phyloP scores from a whole-genome alignment of 1,140 invertebrate genomes.

The Caenorhabditis briggsae region DNA sequence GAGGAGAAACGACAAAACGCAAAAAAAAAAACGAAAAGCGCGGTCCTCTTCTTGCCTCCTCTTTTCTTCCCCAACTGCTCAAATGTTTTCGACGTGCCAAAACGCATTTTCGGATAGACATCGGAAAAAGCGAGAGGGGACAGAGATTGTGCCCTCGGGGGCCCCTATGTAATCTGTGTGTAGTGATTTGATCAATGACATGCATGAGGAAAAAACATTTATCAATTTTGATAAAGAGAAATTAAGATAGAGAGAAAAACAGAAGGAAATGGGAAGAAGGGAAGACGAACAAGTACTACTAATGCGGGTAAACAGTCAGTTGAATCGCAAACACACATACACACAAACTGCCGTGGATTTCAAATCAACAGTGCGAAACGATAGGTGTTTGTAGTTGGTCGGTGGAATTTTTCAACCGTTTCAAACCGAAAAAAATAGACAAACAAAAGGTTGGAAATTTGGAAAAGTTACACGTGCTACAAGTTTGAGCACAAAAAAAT shows the following conservation, averaged over 20 bases:
- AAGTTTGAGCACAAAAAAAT: no score
- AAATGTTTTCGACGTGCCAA: slow-evolving; percentile 54
- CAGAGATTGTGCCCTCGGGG: background rate
- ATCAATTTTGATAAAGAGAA: background rate
- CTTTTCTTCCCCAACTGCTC: slow-evolving; percentile 43
- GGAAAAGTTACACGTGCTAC: no score
- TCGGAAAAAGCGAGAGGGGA: background rate
- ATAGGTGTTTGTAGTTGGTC: background rate
- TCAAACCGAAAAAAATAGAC: background rate
- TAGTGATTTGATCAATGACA: slow-evolving; percentile 1
- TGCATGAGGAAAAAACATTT: background rate
- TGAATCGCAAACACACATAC: slow-evolving; percentile 4
- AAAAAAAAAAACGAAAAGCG: slow-evolving; percentile 41
- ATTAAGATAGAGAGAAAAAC: background rate
- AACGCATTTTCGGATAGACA: slow-evolving; percentile 45
- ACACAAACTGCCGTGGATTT: slow-evolving; percentile 3
- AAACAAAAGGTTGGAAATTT: background rate
- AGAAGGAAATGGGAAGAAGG: background rate
- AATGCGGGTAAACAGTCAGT: slow-evolving; percentile 50
- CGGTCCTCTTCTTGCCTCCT: slow-evolving; percentile 21
- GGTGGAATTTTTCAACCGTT: background rate
- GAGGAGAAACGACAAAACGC: slow-evolving; percentile 5
- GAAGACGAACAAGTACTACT: background rate
- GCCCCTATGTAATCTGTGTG: background rate
- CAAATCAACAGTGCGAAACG: slow-evolving; percentile 45